Percentiles rank a stretch among this genome's conserved stretches.
Evolutionary conservation across 2,797 vertebrate species (phyloP).

Genomic region (Macroramphosus scolopax): DNA sequence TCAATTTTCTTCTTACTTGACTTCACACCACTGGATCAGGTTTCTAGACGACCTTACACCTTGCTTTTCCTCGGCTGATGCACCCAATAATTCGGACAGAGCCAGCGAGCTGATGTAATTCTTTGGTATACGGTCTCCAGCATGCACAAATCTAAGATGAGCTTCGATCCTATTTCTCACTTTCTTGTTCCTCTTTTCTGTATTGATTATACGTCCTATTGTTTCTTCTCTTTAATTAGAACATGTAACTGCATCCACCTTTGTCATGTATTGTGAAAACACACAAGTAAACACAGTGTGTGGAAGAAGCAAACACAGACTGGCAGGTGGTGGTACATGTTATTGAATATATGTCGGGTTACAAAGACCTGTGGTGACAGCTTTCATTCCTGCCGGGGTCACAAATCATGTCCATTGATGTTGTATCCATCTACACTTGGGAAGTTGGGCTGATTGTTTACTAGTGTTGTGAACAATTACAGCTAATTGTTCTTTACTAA

Average conservation of each 20-base stretch:
- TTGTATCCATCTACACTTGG: no score
- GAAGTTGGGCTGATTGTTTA: no score
- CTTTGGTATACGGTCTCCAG: no score
- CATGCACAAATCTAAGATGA: neutral
- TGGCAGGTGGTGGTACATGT: neutral
- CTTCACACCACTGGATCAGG: no score
- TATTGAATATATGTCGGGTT: constrained; percentile 19
- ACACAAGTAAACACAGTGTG: neutral
- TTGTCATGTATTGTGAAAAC: neutral
- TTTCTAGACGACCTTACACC: no score
- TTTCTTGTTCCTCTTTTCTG: neutral
- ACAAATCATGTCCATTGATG: no score
- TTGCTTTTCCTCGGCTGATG: no score
- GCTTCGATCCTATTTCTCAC: neutral
- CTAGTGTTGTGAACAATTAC: no score
- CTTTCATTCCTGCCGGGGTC: constrained; percentile 4
- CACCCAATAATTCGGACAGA: neutral
- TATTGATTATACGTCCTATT: neutral
- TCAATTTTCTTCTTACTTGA: no score
- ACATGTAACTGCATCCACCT: neutral
- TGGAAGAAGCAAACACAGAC: neutral
- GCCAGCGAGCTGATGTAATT: neutral
- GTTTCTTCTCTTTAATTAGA: no score
- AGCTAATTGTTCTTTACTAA: no score
- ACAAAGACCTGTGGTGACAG: constrained; percentile 12